These are phyloP conservation scores for Entosphenus tridentatus DNA, from an alignment of 2,113 vertebrate genomes.

Conservation along the genomic window DNA sequence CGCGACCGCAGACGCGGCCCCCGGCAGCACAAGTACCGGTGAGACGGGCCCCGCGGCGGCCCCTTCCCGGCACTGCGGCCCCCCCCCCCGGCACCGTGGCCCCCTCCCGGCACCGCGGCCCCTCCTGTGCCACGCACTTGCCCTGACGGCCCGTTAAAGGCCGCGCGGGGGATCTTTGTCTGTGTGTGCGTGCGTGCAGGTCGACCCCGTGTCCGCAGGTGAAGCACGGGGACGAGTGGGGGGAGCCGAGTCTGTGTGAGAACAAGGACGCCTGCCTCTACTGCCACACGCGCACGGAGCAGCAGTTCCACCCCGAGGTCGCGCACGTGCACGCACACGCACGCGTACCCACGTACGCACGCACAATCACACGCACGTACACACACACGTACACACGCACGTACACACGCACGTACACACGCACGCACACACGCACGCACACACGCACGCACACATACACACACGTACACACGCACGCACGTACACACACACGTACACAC, in stretches of 20 bases:
- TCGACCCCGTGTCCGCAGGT: conserved; percentile 66
- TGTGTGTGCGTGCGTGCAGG: conserved; percentile 18
- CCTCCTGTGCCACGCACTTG: too few species aligned
- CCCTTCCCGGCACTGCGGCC: neutral
- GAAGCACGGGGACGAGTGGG: conserved; percentile 75
- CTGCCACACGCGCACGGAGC: conserved; percentile 73
- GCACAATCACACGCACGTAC: too few species aligned
- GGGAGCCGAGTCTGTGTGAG: conserved; percentile 59
- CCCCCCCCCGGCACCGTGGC: too few species aligned
- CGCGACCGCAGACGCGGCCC: conserved; percentile 59
- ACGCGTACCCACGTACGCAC: too few species aligned
- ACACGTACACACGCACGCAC: too few species aligned
- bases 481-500: too few species aligned
- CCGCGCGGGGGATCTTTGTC: conserved; percentile 1
- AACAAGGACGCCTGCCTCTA: conserved; percentile 52
- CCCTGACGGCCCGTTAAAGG: neutral
- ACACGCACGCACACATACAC: too few species aligned
- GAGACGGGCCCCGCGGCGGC: neutral
- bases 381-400: too few species aligned
- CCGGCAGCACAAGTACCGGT: conserved; percentile 65
- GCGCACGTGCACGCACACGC: neutral
- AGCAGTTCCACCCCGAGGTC: conserved; percentile 80
- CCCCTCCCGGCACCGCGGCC: neutral
- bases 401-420: too few species aligned
- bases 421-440: too few species aligned